phyloP scores from a whole-genome alignment of 2,113 vertebrate species.

The Helogale parvula region DNA sequence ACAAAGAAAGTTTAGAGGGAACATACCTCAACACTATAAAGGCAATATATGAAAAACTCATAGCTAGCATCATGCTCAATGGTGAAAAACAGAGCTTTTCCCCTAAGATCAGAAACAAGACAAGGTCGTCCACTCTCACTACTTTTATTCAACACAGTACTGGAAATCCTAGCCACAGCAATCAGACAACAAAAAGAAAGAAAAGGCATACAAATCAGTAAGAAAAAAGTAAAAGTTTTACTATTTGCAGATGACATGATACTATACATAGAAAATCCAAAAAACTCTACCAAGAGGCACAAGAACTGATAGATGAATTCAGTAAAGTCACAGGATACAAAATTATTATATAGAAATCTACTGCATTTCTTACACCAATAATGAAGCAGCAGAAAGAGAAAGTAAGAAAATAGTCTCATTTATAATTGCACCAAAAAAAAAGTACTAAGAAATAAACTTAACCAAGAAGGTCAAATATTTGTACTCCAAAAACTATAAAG shows the following conservation, averaged over 20 bases:
- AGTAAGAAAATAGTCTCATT: neutral
- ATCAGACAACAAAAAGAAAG: neutral
- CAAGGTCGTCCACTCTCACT: neutral
- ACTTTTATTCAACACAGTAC: neutral
- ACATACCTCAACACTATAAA: neutral
- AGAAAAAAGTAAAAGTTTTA: neutral
- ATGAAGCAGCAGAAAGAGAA: neutral
- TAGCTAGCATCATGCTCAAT: neutral
- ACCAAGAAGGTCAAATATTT: neutral
- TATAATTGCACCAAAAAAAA: neutral
- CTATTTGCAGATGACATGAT: neutral
- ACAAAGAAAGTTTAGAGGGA: neutral
- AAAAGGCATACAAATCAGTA: neutral
- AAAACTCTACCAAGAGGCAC: neutral
- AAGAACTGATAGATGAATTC: neutral
- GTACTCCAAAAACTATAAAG: neutral
- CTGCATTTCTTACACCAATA: neutral
- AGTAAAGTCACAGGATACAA: neutral
- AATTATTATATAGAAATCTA: neutral
- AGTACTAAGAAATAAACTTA: neutral
- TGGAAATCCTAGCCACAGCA: neutral
- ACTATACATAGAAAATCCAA: neutral
- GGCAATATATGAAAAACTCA: neutral
- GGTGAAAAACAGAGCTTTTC: neutral
- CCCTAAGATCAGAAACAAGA: neutral